A percentile compares a stretch with the other conserved stretches of the same genome.
Conservation (phyloP, 1,140 invertebrate genomes). For the Neotoxoptera formosana region DNA sequence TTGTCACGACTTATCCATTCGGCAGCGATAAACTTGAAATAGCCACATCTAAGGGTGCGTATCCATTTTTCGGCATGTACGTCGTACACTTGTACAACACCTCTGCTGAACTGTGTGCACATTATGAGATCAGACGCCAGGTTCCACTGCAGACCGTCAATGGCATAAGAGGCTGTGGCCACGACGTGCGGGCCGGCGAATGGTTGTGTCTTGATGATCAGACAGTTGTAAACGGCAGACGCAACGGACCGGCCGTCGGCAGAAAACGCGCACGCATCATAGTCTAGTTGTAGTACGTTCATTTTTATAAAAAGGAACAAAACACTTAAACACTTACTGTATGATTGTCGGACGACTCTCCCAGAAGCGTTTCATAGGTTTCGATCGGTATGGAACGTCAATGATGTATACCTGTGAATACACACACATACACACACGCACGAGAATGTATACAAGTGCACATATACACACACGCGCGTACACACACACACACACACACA, state of each 20-base stretch:
- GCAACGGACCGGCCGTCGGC: neutral
- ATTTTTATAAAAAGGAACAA: constrained; percentile 31
- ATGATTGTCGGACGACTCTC: constrained; percentile 3
- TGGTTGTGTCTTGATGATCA: constrained; percentile 2
- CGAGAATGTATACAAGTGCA: neutral
- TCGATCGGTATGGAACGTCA: neutral
- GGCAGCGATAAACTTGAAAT: constrained; percentile 24
- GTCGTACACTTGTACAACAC: constrained; percentile 33
- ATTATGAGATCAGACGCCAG: neutral
- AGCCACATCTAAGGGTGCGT: constrained; percentile 4
- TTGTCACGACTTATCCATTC: neutral
- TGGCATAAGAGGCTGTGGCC: neutral
- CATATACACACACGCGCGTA: neutral
- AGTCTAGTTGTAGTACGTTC: constrained; percentile 17
- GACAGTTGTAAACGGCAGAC: neutral
- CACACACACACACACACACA: neutral
- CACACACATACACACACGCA: neutral
- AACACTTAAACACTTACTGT: constrained; percentile 55
- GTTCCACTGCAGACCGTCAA: constrained; percentile 30
- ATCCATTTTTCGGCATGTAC: neutral
- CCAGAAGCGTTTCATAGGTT: constrained; percentile 3
- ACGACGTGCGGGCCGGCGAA: neutral
- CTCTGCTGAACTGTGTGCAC: neutral
- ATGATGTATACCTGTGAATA: constrained; percentile 5
- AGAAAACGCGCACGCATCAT: constrained; percentile 44